These are phyloP conservation scores for Tholera decimalis DNA, from an alignment of 2,888 invertebrate species.

Conservation along the genomic window DNA sequence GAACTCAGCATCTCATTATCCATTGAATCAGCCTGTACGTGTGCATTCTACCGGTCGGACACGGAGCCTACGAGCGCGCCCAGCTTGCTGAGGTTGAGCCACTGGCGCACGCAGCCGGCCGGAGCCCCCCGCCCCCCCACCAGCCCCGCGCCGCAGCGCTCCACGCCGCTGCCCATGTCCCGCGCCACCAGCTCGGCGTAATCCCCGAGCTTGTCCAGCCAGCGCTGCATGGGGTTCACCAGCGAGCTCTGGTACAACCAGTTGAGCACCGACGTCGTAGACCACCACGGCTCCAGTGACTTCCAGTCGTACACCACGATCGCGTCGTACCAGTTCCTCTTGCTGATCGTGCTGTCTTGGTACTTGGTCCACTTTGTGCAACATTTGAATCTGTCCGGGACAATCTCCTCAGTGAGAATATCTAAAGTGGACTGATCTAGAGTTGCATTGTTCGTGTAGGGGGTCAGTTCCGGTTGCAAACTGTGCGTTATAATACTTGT, in stretches of 20 bases:
- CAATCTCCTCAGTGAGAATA: slow-evolving; percentile 54
- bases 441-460: slow-evolving; percentile 64
- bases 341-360: slow-evolving; percentile 59
- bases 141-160: slow-evolving; percentile 54
- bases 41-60: slow-evolving; percentile 77
- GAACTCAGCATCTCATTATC: slow-evolving; percentile 48
- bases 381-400: slow-evolving; percentile 69
- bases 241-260: slow-evolving; percentile 84
- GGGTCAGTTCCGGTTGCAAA: slow-evolving; percentile 49
- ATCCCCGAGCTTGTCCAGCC: slow-evolving; percentile 80
- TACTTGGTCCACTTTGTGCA: slow-evolving; percentile 79
- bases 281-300: slow-evolving; percentile 78
- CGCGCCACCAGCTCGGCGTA: slow-evolving; percentile 69
- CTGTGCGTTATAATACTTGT: slow-evolving; percentile 62
- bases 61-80: slow-evolving; percentile 75
- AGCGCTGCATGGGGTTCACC: slow-evolving; percentile 82
- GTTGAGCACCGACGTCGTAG: slow-evolving; percentile 75
- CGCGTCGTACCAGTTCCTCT: slow-evolving; percentile 70
- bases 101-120: slow-evolving; percentile 71
- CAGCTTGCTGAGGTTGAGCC: slow-evolving; percentile 80
- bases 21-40: slow-evolving; percentile 53
- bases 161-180: slow-evolving; percentile 30
- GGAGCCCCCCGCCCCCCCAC: not conserved
- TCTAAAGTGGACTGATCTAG: slow-evolving; percentile 57
- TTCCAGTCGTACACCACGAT: slow-evolving; percentile 72